Evolutionary conservation across 2,797 vertebrate species (phyloP), one percentile per base, ranked within the genome.

Genomic region (Galaxias olidus): DNA sequence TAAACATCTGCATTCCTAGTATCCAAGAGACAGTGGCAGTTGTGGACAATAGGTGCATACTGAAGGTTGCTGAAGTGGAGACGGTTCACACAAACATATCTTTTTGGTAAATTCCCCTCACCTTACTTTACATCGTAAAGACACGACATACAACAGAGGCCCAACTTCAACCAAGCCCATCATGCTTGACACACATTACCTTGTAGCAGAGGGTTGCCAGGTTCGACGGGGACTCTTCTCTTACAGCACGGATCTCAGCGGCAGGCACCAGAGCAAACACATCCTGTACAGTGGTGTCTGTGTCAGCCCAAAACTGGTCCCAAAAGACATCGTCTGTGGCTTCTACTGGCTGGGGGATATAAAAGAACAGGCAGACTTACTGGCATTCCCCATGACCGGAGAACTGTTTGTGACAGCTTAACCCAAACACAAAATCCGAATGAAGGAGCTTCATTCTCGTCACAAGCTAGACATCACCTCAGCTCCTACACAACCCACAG

Each of bases 201-300:
- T 98, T 99, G 59, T 98, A 98, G 85, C 97, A 99, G 62, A 99
- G 87, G 48, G 97, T 99, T 1, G 97, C 97, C 88, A 98, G 86
- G 87, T 99, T 99, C 30, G 97, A 98, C 5, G 97, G 97, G 0
- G 97, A 98, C 76, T 99, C 97, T 81, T 99, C 97, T 46, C 97
- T 90, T 65, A 99, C 94, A 0, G 97, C 97, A 73, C 97, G 84
- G 79, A 99, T 97, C 90, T 99, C 97, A 0, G 96, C 97, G 0
- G 96, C 95, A 0, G 97, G 97, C 65, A 99, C 96, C 65, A 99
- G 86, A 0, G 96, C 94, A 19, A 99, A 99, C 14, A 98, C 93
- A 40, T 99, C 96, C 87, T 98, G 96, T 41, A 95, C 91, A 0
- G 91, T 93, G 40, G 94, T 96, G 79, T 93, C 89, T 0, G 93